Conservation (phyloP, 2,888 invertebrate genomes). For the Caenorhabditis sp. region DNA sequence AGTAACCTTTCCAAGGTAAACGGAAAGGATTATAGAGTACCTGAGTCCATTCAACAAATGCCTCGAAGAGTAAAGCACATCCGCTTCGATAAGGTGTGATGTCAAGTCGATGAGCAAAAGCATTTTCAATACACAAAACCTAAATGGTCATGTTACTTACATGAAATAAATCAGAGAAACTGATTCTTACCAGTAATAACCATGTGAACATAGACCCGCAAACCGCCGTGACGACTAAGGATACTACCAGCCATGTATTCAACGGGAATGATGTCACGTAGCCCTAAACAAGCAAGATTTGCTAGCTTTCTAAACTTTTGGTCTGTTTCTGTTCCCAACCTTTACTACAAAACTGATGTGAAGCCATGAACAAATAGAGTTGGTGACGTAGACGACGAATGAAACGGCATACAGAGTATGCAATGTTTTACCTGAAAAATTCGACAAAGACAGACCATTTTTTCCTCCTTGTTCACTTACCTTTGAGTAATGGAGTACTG, state of each 20-base stretch:
- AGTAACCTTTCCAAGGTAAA: not conserved
- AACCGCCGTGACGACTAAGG: constrained; percentile 72
- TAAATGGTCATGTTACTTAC: constrained; percentile 41
- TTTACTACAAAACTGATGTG: constrained; percentile 78
- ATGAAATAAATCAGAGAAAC: not conserved
- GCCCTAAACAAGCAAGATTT: constrained; percentile 63
- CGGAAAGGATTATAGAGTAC: too few species aligned
- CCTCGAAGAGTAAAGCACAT: constrained; percentile 79
- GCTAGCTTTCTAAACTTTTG: not conserved
- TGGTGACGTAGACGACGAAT: constrained; percentile 80
- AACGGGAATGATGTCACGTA: constrained; percentile 80
- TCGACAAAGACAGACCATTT: not conserved
- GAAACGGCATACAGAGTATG: constrained; percentile 82
- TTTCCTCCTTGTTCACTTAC: constrained; percentile 12
- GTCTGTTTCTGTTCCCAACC: constrained; percentile 41
- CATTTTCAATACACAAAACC: constrained; percentile 83
- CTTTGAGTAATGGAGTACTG: constrained; percentile 75
- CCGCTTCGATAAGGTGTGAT: constrained; percentile 82
- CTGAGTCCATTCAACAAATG: constrained; percentile 81
- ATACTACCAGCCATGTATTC: constrained; percentile 77
- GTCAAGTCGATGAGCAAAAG: constrained; percentile 81
- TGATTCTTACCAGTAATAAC: constrained; percentile 76
- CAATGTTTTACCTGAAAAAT: constrained; percentile 75
- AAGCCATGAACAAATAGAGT: constrained; percentile 80
- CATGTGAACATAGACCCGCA: constrained; percentile 80